These are phyloP conservation scores for Drosophila asahinai DNA, from an alignment of 1,140 invertebrate genomes.

Conservation along the genomic window DNA sequence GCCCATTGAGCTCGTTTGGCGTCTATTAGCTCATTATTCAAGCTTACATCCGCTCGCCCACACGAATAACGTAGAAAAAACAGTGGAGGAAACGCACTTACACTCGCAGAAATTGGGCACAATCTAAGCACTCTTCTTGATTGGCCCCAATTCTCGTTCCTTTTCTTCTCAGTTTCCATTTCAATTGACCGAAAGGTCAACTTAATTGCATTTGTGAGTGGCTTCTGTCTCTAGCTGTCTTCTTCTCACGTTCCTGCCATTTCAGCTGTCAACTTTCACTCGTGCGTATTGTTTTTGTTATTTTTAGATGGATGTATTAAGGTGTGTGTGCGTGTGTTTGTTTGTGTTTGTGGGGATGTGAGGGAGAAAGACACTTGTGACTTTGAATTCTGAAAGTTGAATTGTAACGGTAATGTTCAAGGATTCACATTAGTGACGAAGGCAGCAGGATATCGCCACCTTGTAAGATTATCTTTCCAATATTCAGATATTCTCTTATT, in stretches of 20 bases:
- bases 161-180: conserved; percentile 28
- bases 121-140: conserved; percentile 44
- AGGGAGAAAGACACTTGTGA: neutral
- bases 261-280: conserved; percentile 48
- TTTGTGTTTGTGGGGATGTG: conserved; percentile 9
- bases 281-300: conserved; percentile 31
- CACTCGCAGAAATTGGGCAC: conserved; percentile 24
- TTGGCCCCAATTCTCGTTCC: conserved; percentile 31
- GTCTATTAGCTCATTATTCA: conserved; percentile 57
- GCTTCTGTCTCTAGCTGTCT: conserved; percentile 12
- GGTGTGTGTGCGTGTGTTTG: neutral
- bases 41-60: conserved; percentile 32
- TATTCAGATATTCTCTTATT: too few relatives aligned
- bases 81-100: conserved; percentile 3
- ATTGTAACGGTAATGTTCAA: conserved; percentile 36
- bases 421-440: conserved; percentile 19
- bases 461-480: neutral
- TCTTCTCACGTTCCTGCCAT: conserved; percentile 13
- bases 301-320: conserved; percentile 18
- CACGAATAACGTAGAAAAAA: conserved; percentile 11
- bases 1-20: conserved; percentile 29
- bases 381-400: neutral
- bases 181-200: conserved; percentile 61
- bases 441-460: neutral
- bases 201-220: conserved; percentile 36